Conservation (phyloP, 2,888 invertebrate genomes). For the Hipparchia sbordonii region DNA sequence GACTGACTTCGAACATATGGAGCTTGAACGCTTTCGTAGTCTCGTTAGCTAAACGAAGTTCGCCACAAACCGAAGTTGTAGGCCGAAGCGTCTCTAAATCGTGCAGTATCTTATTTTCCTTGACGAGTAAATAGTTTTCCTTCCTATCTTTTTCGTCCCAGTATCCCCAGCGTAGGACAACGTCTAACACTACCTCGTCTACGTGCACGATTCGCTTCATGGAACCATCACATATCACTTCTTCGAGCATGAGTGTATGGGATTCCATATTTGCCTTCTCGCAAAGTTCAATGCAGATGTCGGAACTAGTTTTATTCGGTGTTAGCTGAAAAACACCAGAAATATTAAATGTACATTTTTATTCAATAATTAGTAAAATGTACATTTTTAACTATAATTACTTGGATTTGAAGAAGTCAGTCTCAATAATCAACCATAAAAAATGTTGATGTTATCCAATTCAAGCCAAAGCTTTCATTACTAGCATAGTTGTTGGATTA, state of each 20-base stretch:
- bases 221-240: slow-evolving; percentile 89
- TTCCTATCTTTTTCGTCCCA: slow-evolving; percentile 94
- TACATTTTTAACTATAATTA: not conserved
- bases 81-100: slow-evolving; percentile 81
- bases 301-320: slow-evolving; percentile 89
- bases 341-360: not conserved
- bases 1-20: slow-evolving; percentile 91
- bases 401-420: too few relatives aligned
- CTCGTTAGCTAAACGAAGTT: slow-evolving; percentile 90
- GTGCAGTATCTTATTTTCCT: slow-evolving; percentile 73
- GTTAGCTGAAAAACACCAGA: slow-evolving; percentile 80
- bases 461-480: too few relatives aligned
- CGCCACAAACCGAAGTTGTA: slow-evolving; percentile 86
- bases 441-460: too few relatives aligned
- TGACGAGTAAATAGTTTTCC: slow-evolving; percentile 89
- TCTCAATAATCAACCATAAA: too few relatives aligned
- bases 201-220: slow-evolving; percentile 90
- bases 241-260: slow-evolving; percentile 89
- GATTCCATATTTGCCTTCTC: slow-evolving; percentile 85
- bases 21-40: slow-evolving; percentile 88
- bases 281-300: slow-evolving; percentile 88
- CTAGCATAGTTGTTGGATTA: too few relatives aligned
- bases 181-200: slow-evolving; percentile 86
- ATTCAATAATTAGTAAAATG: not conserved
- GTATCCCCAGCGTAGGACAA: slow-evolving; percentile 91